Evolutionary conservation across 2,113 vertebrate species (phyloP), one percentile per base, ranked within the genome.

Genomic region (Sciurus niger): DNA sequence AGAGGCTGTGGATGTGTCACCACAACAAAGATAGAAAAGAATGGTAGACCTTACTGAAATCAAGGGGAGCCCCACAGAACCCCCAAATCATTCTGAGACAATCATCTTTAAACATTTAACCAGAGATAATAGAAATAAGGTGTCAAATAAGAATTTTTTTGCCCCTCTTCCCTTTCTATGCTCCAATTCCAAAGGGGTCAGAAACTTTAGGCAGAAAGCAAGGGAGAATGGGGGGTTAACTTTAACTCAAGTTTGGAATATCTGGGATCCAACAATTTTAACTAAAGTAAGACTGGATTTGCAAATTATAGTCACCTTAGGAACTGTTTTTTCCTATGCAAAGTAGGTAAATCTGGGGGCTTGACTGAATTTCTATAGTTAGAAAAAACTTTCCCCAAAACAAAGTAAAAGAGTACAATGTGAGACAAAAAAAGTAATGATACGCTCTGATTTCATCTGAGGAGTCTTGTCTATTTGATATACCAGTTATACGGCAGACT

Each of bases 331-430:
- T 67, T 77, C 72, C 76, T 87, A 7, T 63, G 68, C 60, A 34
- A 37, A 79, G 72, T 51, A 65, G 96, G 17, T 84, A 95, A 94
- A 84, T 55, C 48, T 12, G n/a, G 60, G 14, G 53, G 60, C 30
- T 84, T 92, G 68, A 91, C 17, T 1, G 7, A 76, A 84, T 55
- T 89, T 93, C 53, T 82, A 70, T 22, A 72, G 6, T 55, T 94
- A 5, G 58, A 94, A 34, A 93, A 90, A 53, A 79, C 92, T 96
- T 87, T 76, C 51, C 46, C 91, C n/a, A 90, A 95, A 90, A 93
- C 8, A 92, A 90, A 92, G 93, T 37, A 16, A 55, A 85, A 96
- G 88, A 43, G 16, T 20, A 91, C 43, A 79, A 70, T 67, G 43
- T 25, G 51, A 94, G 11, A 34, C 46, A 60, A 79, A 73, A 46